Evolutionary conservation across 2,888 invertebrate genomes (phyloP), one percentile per base, ranked within the genome.

Genomic region (Notodonta dromedarius): DNA sequence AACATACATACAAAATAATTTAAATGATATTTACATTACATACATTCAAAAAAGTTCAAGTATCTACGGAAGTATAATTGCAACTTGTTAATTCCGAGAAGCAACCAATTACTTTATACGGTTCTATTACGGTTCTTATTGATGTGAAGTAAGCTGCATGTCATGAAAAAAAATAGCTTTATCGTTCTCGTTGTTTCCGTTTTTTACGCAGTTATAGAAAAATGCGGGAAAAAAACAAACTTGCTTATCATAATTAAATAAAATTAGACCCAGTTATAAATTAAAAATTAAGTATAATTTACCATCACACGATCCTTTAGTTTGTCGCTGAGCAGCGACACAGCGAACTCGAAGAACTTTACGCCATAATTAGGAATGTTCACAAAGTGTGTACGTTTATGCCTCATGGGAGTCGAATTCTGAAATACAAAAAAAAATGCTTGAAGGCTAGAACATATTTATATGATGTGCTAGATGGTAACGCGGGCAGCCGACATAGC

Each of bases 391-490:
- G 98, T 97, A 73, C 96, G 95, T 86, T 98, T 98, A 88, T 98
- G 98, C 32, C 98, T 94, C 96, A 98, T 97, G 3, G 98, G 98
- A 16, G 98, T 96, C 2, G 98, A 97, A 84, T 97, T 97, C 96
- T 97, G 92, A 42, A 94, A 94, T 5, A 2, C 24, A 46, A 46
- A n/a, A n/a, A 46, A 11, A n/a, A 46, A 46, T 5, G n/a, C 35
- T 35, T 7, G 35, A 6, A 35, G 7, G 6, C 7, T 35, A 2
- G 4, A 35, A 35, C 35, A 35, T 35, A 6, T 35, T 7, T 6
- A 35, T 35, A 35, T 35, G 35, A 35, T 35, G 35, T 35, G n/a
- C n/a, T n/a, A n/a, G n/a, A n/a, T n/a, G n/a, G n/a, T n/a, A n/a
- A n/a, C n/a, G n/a, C n/a, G n/a, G n/a, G n/a, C n/a, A 7, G 7